Evolutionary conservation across 2,113 vertebrate species (phyloP), one percentile per base, ranked within the genome.

Genomic region (Eolophus roseicapilla): DNA sequence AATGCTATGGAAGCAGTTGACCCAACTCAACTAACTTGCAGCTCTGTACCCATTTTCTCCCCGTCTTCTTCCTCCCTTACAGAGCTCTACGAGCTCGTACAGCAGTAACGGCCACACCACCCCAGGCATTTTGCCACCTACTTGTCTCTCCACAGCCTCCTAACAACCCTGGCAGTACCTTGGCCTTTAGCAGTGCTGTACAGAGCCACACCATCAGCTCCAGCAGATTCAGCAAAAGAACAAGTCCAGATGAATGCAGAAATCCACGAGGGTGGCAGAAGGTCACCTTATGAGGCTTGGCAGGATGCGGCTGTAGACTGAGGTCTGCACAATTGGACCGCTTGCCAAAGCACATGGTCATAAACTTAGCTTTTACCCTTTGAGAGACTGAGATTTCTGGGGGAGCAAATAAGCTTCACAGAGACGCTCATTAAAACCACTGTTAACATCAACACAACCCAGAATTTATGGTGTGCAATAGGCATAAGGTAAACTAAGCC

Each of bases 301-400:
- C 13, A n/a, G 57, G 41, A 39, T 13, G 3, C 4, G 2, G 2
- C 5, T 35, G 27, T 24, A n/a, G 8, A 6, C 28, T 3, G 11
- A 46, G 39, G 14, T 39, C 67, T 13, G 3, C 19, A 25, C 11
- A 15, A 6, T 13, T n/a, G 7, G 11, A 24, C 17, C 10, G 31
- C 50, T 67, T 59, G 57, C 5, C 37, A 5, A 27, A 33, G 25
- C 9, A 14, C 25, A 13, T 7, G 0, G 31, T 15, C 8, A 8
- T 24, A 6, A 37, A n/a, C 2, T 52, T 23, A 53, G 7, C 24
- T 52, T 13, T 3, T 4, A 24, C 8, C 12, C 33, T 39, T 68
- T 8, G 10, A 4, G 21, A 43, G 7, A 1, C 27, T 37, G 21
- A 8, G 10, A 10, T 17, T 41, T 41, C 41, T 55, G 47, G 17